Conservation (phyloP, 2,888 invertebrate species). For the Calliphora vomitoria region DNA sequence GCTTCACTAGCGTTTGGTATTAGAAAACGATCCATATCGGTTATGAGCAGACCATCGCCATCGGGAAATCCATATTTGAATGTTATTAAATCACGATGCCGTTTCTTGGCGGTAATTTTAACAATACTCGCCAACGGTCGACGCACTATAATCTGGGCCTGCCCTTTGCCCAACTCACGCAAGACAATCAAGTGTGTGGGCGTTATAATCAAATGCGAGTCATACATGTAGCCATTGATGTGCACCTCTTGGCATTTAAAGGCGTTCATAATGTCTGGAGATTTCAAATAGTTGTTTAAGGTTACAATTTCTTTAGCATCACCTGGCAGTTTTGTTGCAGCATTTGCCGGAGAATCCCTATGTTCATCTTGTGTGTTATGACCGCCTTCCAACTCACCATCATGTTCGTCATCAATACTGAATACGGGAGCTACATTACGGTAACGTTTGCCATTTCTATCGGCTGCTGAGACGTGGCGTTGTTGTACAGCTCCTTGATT, state of each 20-base stretch:
- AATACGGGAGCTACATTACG: conserved; percentile 96
- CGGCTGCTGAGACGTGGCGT: conserved; percentile 93
- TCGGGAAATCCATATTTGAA: conserved; percentile 97
- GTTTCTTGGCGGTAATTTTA: conserved; percentile 98
- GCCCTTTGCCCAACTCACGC: conserved; percentile 90
- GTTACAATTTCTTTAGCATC: conserved; percentile 92
- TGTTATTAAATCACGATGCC: conserved; percentile 97
- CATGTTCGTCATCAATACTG: conserved; percentile 95
- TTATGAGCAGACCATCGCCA: conserved; percentile 91
- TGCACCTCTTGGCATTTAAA: conserved; percentile 97
- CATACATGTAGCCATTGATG: conserved; percentile 94
- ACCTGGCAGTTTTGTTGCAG: conserved; percentile 85
- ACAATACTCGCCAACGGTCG: conserved; percentile 96
- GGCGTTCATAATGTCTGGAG: conserved; percentile 92
- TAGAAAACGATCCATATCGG: conserved; percentile 95
- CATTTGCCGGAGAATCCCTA: conserved; percentile 81
- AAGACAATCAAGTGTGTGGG: conserved; percentile 94
- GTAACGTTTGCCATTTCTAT: conserved; percentile 94
- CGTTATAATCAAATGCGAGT: conserved; percentile 94
- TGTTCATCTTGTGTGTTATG: conserved; percentile 73
- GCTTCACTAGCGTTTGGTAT: conserved; percentile 96
- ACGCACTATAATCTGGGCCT: conserved; percentile 93
- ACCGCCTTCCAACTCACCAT: conserved; percentile 83
- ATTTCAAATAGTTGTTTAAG: conserved; percentile 91
- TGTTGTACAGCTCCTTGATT: conserved; percentile 83